Base-by-base conservation (phyloP, 2,888 invertebrate genomes). In the Sesia apiformis region DNA sequence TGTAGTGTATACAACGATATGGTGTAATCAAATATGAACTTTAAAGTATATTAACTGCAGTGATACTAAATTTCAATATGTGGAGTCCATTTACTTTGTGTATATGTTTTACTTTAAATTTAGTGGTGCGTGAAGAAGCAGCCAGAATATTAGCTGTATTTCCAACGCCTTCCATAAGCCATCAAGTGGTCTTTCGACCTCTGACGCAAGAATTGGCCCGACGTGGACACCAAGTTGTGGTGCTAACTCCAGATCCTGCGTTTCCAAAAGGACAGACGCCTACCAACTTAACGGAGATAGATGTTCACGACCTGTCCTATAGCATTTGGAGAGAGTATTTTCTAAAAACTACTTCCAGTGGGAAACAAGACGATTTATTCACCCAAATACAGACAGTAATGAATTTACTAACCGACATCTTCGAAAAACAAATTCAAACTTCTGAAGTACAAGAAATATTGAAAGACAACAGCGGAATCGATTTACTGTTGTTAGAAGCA, bases 221-320 rank as follows among this genome's bases (percentile, higher is more conserved):
- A 52, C 69, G 81, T n/a, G 90, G 90, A 0, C 90, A 91, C 55
- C 73, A 90, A 52, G 62, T 91, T 0, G 71, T 78, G 0, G 69
- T 86, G 0, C 60, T 89, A 0, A 88, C 90, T 1, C 55, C 90
- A 40, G 65, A 89, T 57, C 86, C 89, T 4, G 70, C 59, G 0
- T 83, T 69, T 39, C 59, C 67, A 0, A 65, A 73, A 57, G 78
- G 64, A 23, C n/a, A 62, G 49, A 4, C 66, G 2, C 76, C 74
- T 3, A 7, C 40, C 1, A 90, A 88, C 58, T 63, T 85, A 2
- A 82, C 69, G 3, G 83, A 86, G 69, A 80, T 88, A 5, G 70
- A 80, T 53, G 53, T 80, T 0, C 67, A 75, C 39, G 67, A 76
- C 49, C n/a, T 69, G 4, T 74, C 74, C 0, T 75, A 78, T n/a